phyloP scores from a whole-genome alignment of 2,113 vertebrate genomes.

The Syngnathoides biaculeatus region DNA sequence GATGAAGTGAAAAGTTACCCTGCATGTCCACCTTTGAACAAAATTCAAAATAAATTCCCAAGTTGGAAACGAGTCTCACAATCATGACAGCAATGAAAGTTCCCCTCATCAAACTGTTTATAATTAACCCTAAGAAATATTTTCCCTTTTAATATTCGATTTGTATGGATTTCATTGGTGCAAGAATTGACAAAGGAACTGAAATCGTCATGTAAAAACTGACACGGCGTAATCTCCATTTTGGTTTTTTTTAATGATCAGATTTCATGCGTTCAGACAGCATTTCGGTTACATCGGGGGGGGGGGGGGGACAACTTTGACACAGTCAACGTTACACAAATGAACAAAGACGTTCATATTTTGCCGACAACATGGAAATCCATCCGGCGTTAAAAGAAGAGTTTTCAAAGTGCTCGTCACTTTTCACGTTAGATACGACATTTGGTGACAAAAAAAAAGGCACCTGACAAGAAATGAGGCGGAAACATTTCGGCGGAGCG shows the following conservation, averaged over 20 bases:
- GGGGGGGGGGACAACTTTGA: constrained; percentile 54
- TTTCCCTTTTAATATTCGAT: too few species aligned
- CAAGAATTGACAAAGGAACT: too few species aligned
- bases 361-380: neutral
- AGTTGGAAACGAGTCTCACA: too few species aligned
- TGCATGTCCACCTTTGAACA: too few species aligned
- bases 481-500: constrained; percentile 2
- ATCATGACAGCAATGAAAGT: too few species aligned
- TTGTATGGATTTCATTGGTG: too few species aligned
- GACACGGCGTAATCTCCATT: constrained; percentile 8
- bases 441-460: constrained; percentile 46
- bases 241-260: constrained; percentile 47
- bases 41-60: too few species aligned
- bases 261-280: constrained; percentile 62
- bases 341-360: neutral
- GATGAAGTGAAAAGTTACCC: too few species aligned
- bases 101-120: too few species aligned
- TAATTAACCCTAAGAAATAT: too few species aligned
- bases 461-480: constrained; percentile 37
- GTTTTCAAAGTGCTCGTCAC: neutral
- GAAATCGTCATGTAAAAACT: neutral
- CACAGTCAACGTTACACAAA: constrained; percentile 38
- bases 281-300: constrained; percentile 43
- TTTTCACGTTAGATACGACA: constrained; percentile 1
- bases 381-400: neutral